Evolutionary conservation across 2,113 vertebrate species (phyloP), one percentile per base, ranked within the genome.

Genomic region (Orcinus orca): DNA sequence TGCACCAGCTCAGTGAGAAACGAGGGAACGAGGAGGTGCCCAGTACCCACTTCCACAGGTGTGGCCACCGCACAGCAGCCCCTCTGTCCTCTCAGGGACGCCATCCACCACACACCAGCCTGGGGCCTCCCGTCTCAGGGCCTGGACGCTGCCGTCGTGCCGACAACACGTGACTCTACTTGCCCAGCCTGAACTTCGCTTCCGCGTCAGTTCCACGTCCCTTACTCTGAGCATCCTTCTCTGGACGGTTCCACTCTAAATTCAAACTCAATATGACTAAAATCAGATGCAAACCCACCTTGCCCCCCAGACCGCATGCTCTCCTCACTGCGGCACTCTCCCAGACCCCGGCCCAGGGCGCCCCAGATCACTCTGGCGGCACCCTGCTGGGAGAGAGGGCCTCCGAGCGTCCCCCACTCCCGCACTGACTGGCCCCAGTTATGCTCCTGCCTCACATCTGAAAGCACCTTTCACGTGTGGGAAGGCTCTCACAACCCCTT

Each of bases 41-140:
- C 25, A 11, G 25, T 9, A 26, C 23, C 25, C 60, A 26, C 60
- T 9, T 62, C 10, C 60, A 20, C n/a, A 80, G 50, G 47, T n/a
- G 74, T 53, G 74, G 47, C 20, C 74, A 7, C 29, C 11, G 29
- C 74, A n/a, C 0, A 4, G 74, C 31, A 33, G 62, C 31, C 50
- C 53, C 53, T 76, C 31, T 26, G 13, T 21, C 23, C 36, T 44
- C 73, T 36, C 23, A 2, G 73, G 26, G 88, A 50, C 71, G 33
- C 31, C 1, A 3, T 3, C 31, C 10, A 2, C 5, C 53, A 11
- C 26, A 60, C 2, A 14, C 4, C 0, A 1, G 29, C 23, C 55
- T 23, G 70, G 31, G 36, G 18, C 21, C 53, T 62, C 53, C 55
- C 41, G 7, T 25, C 60, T n/a, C 62, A 12, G 0, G 2, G 63